Evolutionary conservation across 2,797 vertebrate genomes (phyloP).

Genomic region (Sebastes ruberrimus): DNA sequence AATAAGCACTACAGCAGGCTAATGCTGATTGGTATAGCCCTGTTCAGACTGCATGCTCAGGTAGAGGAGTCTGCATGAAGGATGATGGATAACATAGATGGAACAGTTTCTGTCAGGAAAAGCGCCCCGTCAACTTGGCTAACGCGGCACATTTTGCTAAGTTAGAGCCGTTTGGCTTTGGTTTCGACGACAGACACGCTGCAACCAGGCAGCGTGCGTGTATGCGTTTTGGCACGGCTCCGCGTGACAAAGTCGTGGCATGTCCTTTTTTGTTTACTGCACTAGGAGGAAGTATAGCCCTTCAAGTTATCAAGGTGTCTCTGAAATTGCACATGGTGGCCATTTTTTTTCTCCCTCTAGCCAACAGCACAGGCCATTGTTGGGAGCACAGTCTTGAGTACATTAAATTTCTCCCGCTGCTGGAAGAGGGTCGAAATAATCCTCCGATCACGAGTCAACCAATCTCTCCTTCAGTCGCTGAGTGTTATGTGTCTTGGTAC

Average conservation of each 20-base stretch:
- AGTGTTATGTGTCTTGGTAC: slow-evolving; percentile 82
- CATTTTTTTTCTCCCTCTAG: not conserved
- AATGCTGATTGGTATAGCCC: slow-evolving; percentile 64
- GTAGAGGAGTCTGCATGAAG: slow-evolving; percentile 18
- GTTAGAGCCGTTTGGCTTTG: slow-evolving; percentile 72
- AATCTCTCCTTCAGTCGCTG: slow-evolving; percentile 44
- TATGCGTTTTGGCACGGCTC: slow-evolving; percentile 62
- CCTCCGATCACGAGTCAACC: slow-evolving; percentile 62
- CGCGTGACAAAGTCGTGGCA: slow-evolving; percentile 22
- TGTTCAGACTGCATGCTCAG: slow-evolving; percentile 64
- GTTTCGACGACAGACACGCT: slow-evolving; percentile 60
- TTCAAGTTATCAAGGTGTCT: slow-evolving; percentile 63
- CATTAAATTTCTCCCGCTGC: slow-evolving; percentile 23
- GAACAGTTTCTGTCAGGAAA: slow-evolving; percentile 34
- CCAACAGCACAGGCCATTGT: slow-evolving; percentile 14
- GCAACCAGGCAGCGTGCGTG: slow-evolving; percentile 70
- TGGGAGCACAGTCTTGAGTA: slow-evolving; percentile 38
- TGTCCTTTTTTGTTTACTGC: slow-evolving; percentile 40
- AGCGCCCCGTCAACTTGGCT: slow-evolving; percentile 22
- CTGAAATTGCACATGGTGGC: slow-evolving; percentile 68
- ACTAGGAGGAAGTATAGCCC: slow-evolving; percentile 65
- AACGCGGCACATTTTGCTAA: slow-evolving; percentile 43
- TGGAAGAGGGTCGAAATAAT: slow-evolving; percentile 53
- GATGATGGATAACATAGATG: slow-evolving; percentile 16
- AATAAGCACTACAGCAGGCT: slow-evolving; percentile 48